Evolutionary conservation across 2,113 vertebrate species (phyloP).

Genomic region (Varanus salvator): DNA sequence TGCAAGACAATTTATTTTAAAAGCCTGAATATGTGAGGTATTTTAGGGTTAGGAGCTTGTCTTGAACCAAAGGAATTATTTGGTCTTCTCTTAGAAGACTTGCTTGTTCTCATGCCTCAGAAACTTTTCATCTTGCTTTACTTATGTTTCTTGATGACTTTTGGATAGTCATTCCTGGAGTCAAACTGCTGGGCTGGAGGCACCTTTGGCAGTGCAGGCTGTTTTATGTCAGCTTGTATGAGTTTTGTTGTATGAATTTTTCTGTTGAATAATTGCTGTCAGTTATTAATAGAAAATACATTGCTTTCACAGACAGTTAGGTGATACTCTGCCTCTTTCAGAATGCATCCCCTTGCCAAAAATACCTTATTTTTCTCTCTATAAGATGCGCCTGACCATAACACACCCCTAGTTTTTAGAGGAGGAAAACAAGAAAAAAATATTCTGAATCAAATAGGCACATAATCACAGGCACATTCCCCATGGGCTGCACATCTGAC

Average conservation of each 20-base stretch:
- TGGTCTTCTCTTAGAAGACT: neutral
- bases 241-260: neutral
- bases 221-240: neutral
- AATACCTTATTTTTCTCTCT: too few relatives aligned
- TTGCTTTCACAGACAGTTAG: too few relatives aligned
- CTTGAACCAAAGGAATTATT: neutral
- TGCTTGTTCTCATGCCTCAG: neutral
- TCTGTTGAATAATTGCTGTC: neutral
- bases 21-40: neutral
- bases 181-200: neutral
- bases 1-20: neutral
- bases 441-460: too few relatives aligned
- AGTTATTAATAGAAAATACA: neutral
- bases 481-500: too few relatives aligned
- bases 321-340: neutral
- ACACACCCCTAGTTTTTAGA: too few relatives aligned
- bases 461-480: too few relatives aligned
- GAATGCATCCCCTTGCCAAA: neutral
- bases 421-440: too few relatives aligned
- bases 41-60: neutral
- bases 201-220: neutral
- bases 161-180: neutral
- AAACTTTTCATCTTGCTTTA: neutral
- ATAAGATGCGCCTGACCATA: too few relatives aligned
- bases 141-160: neutral